Evolutionary conservation across 2,113 vertebrate species (phyloP).

Genomic region (Onychostruthus taczanowskii): DNA sequence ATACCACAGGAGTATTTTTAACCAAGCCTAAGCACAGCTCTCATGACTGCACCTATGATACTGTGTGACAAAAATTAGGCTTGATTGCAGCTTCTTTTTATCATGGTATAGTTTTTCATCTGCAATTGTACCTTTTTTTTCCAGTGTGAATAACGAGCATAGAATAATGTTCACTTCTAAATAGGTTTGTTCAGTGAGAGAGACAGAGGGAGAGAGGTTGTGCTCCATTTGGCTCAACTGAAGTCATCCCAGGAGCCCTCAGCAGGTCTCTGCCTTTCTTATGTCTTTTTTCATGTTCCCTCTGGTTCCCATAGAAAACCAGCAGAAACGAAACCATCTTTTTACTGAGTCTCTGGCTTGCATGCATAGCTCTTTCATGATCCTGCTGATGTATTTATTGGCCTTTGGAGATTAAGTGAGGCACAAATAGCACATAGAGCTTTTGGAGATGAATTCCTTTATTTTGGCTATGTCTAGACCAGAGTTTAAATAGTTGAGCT

Average conservation of each 20-base stretch:
- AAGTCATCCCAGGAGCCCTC: not conserved
- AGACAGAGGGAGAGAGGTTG: not conserved
- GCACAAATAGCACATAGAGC: not conserved
- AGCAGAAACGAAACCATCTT: not conserved
- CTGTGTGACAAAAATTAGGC: not conserved
- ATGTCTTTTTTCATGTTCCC: not conserved
- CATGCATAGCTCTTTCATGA: not conserved
- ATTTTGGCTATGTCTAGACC: not conserved
- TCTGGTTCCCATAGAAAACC: not conserved
- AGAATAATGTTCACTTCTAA: not conserved
- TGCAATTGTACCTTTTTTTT: not conserved
- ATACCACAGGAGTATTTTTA: not conserved
- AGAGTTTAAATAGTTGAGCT: not conserved
- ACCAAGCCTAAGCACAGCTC: not conserved
- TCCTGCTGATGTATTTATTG: not conserved
- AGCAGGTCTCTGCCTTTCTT: not conserved
- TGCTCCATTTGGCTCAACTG: not conserved
- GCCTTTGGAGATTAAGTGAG: not conserved
- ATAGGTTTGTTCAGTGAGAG: not conserved
- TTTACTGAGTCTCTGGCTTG: not conserved
- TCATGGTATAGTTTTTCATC: not conserved
- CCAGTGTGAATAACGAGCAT: not conserved
- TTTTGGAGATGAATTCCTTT: not conserved
- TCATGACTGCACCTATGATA: not conserved
- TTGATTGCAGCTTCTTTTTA: not conserved